Evolutionary conservation across 2,888 invertebrate genomes (phyloP).

Genomic region (Pandemis cinnamomeana): DNA sequence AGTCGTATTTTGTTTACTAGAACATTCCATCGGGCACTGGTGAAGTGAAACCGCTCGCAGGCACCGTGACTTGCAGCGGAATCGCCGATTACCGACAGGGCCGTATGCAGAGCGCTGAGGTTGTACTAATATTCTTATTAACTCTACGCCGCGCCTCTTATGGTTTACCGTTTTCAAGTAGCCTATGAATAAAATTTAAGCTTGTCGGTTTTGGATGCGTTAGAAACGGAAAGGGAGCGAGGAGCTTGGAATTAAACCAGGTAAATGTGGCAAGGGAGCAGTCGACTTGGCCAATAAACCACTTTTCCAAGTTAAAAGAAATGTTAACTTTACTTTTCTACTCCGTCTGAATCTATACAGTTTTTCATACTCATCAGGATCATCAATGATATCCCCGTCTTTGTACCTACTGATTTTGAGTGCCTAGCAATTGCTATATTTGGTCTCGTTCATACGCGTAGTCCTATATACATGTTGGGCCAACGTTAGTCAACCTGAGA

Average conservation of each 20-base stretch:
- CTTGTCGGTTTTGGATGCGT: conserved; percentile 4
- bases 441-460: too few species aligned
- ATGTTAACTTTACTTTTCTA: too few species aligned
- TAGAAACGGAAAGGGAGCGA: not conserved
- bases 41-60: conserved; percentile 59
- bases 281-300: not conserved
- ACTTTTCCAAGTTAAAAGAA: too few species aligned
- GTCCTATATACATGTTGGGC: too few species aligned
- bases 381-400: too few species aligned
- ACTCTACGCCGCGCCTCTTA: conserved; percentile 55
- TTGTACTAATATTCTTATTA: conserved; percentile 73
- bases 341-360: too few species aligned
- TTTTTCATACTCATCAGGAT: too few species aligned
- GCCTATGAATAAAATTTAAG: conserved; percentile 34
- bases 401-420: too few species aligned
- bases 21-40: conserved; percentile 17
- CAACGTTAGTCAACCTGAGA: too few species aligned
- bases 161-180: conserved; percentile 49
- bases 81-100: conserved; percentile 66
- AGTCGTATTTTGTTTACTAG: conserved; percentile 6
- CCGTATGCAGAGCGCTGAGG: conserved; percentile 52
- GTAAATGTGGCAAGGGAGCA: not conserved
- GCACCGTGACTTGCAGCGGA: conserved; percentile 73
- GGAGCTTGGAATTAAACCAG: not conserved
- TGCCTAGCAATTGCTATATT: too few species aligned